phyloP scores from a whole-genome alignment of 2,113 vertebrate species.

The Campylorhamphus procurvoides region DNA sequence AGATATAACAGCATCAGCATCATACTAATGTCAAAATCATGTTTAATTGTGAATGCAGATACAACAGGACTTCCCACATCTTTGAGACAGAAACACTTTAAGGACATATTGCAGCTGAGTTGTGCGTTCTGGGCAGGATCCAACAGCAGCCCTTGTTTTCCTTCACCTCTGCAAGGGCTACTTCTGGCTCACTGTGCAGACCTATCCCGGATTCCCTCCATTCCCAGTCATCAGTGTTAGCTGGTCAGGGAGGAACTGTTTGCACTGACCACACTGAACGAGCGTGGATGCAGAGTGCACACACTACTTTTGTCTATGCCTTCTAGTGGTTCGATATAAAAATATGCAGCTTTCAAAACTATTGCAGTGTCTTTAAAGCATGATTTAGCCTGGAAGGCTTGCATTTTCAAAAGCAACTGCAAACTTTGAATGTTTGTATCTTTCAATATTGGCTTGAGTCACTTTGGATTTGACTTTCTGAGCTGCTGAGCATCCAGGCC shows the following conservation, averaged over 20 bases:
- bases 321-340: not conserved
- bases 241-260: not conserved
- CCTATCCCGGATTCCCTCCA: fast-evolving
- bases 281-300: not conserved
- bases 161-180: not conserved
- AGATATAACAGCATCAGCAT: conserved; percentile 39
- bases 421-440: not conserved
- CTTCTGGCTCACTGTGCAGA: conserved; percentile 18
- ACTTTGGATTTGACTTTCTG: not conserved
- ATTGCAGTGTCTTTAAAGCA: not conserved
- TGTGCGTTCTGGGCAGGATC: conserved; percentile 20
- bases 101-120: not conserved
- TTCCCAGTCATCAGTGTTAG: not conserved
- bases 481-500: not conserved
- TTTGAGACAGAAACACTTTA: not conserved
- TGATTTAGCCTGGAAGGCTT: not conserved
- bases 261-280: not conserved
- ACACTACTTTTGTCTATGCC: not conserved
- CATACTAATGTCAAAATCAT: not conserved
- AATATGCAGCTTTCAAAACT: not conserved
- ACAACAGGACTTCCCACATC: not conserved
- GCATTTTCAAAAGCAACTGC: not conserved
- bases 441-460: not conserved
- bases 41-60: conserved; percentile 15
- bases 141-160: conserved; percentile 31